phyloP scores from a whole-genome alignment of 2,113 vertebrate species.

The Nyctereutes procyonoides region DNA sequence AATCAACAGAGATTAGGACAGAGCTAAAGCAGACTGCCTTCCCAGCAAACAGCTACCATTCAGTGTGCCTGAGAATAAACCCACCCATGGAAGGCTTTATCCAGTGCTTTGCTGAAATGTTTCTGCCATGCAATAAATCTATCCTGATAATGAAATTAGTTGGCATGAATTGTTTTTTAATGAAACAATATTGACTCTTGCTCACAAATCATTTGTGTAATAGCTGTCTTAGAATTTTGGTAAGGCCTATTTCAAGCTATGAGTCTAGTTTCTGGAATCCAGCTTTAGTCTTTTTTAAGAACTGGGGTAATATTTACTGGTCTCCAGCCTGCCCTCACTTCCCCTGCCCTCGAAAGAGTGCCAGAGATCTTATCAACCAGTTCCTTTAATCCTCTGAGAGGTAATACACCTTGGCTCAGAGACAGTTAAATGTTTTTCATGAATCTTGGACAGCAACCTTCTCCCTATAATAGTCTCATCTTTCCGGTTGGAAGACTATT shows the following conservation, averaged over 20 bases:
- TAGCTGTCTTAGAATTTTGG: not conserved
- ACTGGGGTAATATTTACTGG: not conserved
- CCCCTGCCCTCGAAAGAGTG: not conserved
- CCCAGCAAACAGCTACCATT: not conserved
- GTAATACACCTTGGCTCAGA: constrained; percentile 22
- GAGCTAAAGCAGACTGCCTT: not conserved
- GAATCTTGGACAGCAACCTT: constrained; percentile 9
- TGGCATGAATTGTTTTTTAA: not conserved
- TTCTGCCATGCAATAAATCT: not conserved
- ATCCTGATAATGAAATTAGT: not conserved
- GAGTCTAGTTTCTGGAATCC: not conserved
- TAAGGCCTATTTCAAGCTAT: not conserved
- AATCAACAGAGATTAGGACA: not conserved
- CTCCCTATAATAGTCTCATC: not conserved
- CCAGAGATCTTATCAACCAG: not conserved
- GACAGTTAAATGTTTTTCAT: constrained; percentile 41
- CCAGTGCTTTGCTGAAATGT: not conserved
- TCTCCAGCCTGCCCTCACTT: not conserved
- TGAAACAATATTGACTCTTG: not conserved
- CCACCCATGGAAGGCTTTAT: not conserved
- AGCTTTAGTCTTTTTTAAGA: constrained; percentile 33
- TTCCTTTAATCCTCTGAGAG: not conserved
- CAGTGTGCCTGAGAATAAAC: not conserved
- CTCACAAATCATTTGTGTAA: not conserved
- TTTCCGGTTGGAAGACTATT: constrained; percentile 48